Conservation (phyloP, 2,797 vertebrate species). For the Trachops cirrhosus region DNA sequence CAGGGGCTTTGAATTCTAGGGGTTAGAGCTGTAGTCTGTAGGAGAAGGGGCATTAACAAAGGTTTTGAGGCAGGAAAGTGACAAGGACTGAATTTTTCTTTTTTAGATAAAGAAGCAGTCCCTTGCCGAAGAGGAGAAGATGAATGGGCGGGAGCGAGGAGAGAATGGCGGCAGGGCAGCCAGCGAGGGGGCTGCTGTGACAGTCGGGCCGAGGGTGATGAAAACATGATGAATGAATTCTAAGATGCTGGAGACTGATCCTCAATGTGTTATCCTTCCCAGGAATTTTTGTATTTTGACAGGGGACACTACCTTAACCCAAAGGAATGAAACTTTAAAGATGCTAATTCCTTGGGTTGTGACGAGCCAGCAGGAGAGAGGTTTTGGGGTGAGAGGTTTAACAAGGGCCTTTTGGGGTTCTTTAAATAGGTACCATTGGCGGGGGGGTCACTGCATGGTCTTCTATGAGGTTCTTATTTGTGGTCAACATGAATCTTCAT, state of each 20-base stretch:
- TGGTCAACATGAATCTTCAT: background rate
- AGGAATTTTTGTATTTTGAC: conserved; percentile 52
- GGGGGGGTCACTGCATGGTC: background rate
- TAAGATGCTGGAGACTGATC: conserved; percentile 24
- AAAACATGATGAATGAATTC: conserved; percentile 63
- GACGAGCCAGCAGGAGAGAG: background rate
- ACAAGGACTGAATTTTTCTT: background rate
- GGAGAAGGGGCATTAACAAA: background rate
- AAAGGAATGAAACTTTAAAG: conserved; percentile 44
- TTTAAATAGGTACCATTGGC: background rate
- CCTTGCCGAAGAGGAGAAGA: background rate
- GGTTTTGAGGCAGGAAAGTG: background rate
- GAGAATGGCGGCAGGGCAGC: background rate
- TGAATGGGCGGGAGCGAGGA: background rate
- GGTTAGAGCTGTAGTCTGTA: background rate
- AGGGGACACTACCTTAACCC: conserved; percentile 52
- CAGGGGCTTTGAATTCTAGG: background rate
- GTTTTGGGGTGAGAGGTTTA: background rate
- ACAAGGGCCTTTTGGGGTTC: background rate
- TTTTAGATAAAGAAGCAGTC: background rate
- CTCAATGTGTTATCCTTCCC: background rate
- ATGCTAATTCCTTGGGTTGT: background rate
- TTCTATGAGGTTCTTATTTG: background rate
- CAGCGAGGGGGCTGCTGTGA: background rate
- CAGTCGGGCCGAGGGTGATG: background rate